Evolutionary conservation across 2,797 vertebrate genomes (phyloP), one percentile per base, ranked within the genome.

Genomic region (Pachyuromys duprasi): DNA sequence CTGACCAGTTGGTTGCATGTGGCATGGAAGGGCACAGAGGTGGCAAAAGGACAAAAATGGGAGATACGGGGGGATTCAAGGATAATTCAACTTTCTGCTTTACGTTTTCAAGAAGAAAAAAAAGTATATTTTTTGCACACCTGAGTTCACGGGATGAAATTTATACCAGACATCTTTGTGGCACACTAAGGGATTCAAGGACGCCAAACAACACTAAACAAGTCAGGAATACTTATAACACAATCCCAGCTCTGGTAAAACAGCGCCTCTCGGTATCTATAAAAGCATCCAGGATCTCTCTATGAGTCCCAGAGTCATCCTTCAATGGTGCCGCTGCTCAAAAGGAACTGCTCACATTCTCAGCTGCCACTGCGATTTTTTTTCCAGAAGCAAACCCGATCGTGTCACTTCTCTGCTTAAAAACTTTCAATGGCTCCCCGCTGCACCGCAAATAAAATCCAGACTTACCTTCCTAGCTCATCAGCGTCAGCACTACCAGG

Each of bases 141-240:
- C 87, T 90, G 76, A 90, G 63, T 91, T 91, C 70, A 28, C 1
- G 20, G 39, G 28, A 78, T 45, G 60, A 91, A 87, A 95, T 88
- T 93, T 91, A 90, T 45, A 33, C 2, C 17, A 92, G 95, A 82
- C 65, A 45, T 60, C 79, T 91, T 81, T 87, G 93, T 88, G 65
- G 93, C 62, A 84, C 91, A 70, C 93, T 74, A 22, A 96, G 94
- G 94, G 83, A 95, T 86, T 89, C 28, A 39, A 84, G 95, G 91
- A 76, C 96, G 80, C 89, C 14, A 45, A 91, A 76, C 93, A 95
- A 74, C 92, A 94, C 79, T 92, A 94, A 95, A 89, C 89, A 39
- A 91, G 89, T 88, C 83, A 70, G 80, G 79, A 95, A 97, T 92
- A 92, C 95, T 96, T 92, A 69, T 53, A 83, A 91, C 65, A 45